Evolutionary conservation across 2,113 vertebrate genomes (phyloP), one percentile per base, ranked within the genome.

Genomic region (Cromileptes altivelis): DNA sequence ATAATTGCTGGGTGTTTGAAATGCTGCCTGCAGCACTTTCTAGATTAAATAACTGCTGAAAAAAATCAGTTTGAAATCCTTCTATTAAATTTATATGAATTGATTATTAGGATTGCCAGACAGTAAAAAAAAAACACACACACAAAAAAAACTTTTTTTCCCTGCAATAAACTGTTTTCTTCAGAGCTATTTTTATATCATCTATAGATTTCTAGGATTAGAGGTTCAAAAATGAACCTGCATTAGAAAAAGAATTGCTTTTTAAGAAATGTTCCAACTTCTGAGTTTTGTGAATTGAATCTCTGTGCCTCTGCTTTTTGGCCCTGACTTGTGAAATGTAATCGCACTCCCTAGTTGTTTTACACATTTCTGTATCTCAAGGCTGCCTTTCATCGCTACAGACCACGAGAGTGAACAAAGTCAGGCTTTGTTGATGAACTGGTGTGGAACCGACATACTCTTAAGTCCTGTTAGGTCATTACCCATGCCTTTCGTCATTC

Each of bases 351-450:
- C 78, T 86, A 57, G 87, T 84, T 91, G 87, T 94, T 91, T 91
- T 91, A 94, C 87, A 91, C 69, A 55, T 88, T 91, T 92, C 90
- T 93, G 87, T 82, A 89, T 89, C 87, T 94, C 85, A 94, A 92
- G 86, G 82, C 88, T 91, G 81, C 84, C 85, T 92, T 95, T 95
- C 91, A 92, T 91, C 52, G 67, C 78, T 76, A 81, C 63, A 89
- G 87, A 88, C 83, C 78, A 81, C 25, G 33, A 86, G 62, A 57
- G 75, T 89, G 90, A 94, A 93, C 90, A 94, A 87, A 91, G 89
- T 87, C 89, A 55, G 88, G 63, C 89, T 89, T 91, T 94, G 90
- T 93, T 88, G 79, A 86, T 85, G 75, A 91, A 90, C 77, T 88
- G 80, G 91, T 74, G 78, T 87, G 88, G 75, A 93, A 91, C 75